Conservation (phyloP, 2,888 invertebrate species). For the Ichneumon xanthorius region DNA sequence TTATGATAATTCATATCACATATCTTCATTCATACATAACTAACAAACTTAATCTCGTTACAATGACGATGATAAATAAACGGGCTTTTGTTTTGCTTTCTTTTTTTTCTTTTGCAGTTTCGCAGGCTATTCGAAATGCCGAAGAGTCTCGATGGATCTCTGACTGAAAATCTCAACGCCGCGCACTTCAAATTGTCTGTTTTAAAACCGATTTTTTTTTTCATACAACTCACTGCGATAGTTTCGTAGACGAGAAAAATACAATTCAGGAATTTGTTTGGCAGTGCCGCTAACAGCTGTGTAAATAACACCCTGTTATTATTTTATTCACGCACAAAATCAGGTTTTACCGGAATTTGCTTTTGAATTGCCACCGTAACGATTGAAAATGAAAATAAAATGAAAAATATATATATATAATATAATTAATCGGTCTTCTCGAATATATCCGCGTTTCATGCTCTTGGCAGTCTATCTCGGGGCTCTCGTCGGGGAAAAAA, state of each 20-base stretch:
- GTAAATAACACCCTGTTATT: not conserved
- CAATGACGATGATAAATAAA: conserved; percentile 70
- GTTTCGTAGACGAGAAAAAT: conserved; percentile 9
- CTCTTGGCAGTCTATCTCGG: conserved; percentile 65
- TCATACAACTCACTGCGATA: not conserved
- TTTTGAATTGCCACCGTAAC: conserved; percentile 25
- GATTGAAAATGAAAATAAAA: conserved; percentile 38
- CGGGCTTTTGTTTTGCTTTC: conserved; percentile 42
- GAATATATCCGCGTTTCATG: conserved; percentile 56
- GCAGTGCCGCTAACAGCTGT: not conserved
- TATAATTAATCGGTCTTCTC: conserved; percentile 41
- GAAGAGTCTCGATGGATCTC: not conserved
- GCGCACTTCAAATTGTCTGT: not conserved
- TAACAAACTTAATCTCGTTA: conserved; percentile 73
- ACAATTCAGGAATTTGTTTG: not conserved
- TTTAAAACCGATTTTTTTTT: not conserved
- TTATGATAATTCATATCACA: conserved; percentile 73
- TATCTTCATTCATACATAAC: conserved; percentile 72
- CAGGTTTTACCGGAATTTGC: not conserved
- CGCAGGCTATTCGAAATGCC: not conserved
- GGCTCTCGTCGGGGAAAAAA: conserved; percentile 57
- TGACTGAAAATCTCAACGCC: not conserved
- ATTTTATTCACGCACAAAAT: not conserved
- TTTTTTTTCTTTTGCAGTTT: conserved; percentile 19
- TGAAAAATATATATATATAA: conserved; percentile 39